Evolutionary conservation across 2,113 vertebrate species (phyloP).

Genomic region (Mesoclemmys tuberculata): DNA sequence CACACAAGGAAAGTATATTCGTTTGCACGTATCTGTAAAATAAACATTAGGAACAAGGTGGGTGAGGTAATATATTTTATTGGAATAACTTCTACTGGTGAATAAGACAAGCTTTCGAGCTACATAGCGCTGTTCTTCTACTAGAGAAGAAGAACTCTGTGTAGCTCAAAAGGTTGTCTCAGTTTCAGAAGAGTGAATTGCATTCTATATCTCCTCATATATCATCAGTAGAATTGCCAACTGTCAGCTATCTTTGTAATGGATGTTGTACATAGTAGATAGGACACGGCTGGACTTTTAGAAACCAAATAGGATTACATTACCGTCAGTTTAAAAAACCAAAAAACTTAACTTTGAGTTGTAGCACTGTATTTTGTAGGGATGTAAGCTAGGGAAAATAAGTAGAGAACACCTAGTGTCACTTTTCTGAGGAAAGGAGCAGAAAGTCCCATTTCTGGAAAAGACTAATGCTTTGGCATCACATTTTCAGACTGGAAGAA

Average conservation of each 20-base stretch:
- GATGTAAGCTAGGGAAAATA: not conserved
- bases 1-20: not conserved
- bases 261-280: not conserved
- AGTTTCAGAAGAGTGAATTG: not conserved
- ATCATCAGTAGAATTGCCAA: not conserved
- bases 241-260: not conserved
- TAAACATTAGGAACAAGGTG: not conserved
- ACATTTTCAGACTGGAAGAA: not conserved
- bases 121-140: not conserved
- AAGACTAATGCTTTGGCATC: not conserved
- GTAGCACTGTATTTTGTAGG: not conserved
- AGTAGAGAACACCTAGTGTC: accelerated
- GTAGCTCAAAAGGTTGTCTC: not conserved
- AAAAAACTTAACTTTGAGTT: not conserved
- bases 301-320: not conserved
- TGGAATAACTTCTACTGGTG: not conserved
- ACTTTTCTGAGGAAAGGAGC: not conserved
- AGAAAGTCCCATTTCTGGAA: not conserved
- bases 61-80: too few species aligned
- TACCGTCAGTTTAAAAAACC: not conserved
- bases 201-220: not conserved
- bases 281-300: not conserved
- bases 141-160: not conserved
- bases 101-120: not conserved
- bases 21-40: not conserved